Percentiles rank a stretch among this genome's conserved stretches.
phyloP scores from a whole-genome alignment of 2,797 vertebrate genomes.

The Miichthys miiuy region DNA sequence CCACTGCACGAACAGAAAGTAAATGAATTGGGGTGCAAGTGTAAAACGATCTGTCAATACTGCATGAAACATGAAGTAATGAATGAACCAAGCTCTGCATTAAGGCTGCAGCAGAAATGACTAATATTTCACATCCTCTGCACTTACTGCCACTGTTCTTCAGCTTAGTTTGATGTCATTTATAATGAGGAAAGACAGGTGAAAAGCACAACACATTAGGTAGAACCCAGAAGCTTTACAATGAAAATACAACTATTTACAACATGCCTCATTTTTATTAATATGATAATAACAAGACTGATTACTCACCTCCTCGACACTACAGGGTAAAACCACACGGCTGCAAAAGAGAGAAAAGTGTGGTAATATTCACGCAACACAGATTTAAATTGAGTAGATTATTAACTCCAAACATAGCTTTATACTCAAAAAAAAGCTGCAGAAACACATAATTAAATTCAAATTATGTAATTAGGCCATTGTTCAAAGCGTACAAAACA shows the following conservation, averaged over 20 bases:
- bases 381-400: not conserved
- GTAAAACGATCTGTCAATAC: not conserved
- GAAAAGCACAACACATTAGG: not conserved
- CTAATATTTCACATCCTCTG: not conserved
- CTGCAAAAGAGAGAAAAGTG: conserved; percentile 82
- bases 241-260: not conserved
- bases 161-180: not conserved
- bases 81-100: not conserved
- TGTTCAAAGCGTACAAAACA: not conserved
- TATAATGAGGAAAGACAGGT: not conserved
- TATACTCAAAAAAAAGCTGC: not conserved
- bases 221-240: not conserved
- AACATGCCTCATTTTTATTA: not conserved
- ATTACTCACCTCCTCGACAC: conserved; percentile 93
- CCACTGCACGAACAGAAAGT: not conserved
- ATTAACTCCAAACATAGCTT: not conserved
- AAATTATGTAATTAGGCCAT: not conserved
- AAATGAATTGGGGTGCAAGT: not conserved
- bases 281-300: not conserved
- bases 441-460: not conserved
- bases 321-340: conserved; percentile 95
- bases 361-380: conserved; percentile 1
- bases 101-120: not conserved
- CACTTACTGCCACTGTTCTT: not conserved
- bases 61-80: not conserved